phyloP scores from a whole-genome alignment of 2,888 invertebrate species.

The Uropetala carovei region DNA sequence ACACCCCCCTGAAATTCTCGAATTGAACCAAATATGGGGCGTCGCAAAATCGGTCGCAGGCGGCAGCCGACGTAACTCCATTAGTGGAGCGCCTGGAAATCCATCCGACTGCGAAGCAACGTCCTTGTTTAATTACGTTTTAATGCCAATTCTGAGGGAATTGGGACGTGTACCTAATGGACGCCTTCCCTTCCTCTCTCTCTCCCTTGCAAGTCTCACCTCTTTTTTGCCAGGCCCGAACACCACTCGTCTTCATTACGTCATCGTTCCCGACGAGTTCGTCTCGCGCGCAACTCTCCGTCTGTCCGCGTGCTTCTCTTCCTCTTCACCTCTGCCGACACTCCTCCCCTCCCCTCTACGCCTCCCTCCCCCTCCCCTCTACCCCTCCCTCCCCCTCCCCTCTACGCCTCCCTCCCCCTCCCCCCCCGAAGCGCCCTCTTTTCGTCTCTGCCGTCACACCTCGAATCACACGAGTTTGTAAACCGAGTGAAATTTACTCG shows the following conservation, averaged over 20 bases:
- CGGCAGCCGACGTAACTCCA: background rate
- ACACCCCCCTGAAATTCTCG: no score
- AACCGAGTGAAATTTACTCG: background rate
- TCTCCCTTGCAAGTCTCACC: background rate
- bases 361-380: background rate
- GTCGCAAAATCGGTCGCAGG: no score
- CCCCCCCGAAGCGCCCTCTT: background rate
- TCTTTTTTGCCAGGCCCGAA: background rate
- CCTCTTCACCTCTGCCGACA: background rate
- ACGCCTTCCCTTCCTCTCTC: background rate
- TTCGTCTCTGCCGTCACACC: background rate
- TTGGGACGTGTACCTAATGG: background rate
- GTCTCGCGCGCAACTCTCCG: no score
- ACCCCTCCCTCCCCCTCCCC: background rate
- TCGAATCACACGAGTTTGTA: background rate
- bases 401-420: background rate
- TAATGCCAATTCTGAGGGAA: slow-evolving; percentile 34
- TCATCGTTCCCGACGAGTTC: background rate
- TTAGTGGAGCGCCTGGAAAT: background rate
- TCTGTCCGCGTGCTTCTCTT: background rate
- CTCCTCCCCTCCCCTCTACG: background rate
- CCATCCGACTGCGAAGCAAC: background rate
- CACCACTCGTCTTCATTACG: background rate
- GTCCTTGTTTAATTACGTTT: slow-evolving; percentile 20
- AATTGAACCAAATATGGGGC: no score